A percentile compares a stretch with the other conserved stretches of the same genome.
These are phyloP conservation scores for Limnephilus marmoratus DNA, from an alignment of 2,888 invertebrate species.

Conservation along the genomic window DNA sequence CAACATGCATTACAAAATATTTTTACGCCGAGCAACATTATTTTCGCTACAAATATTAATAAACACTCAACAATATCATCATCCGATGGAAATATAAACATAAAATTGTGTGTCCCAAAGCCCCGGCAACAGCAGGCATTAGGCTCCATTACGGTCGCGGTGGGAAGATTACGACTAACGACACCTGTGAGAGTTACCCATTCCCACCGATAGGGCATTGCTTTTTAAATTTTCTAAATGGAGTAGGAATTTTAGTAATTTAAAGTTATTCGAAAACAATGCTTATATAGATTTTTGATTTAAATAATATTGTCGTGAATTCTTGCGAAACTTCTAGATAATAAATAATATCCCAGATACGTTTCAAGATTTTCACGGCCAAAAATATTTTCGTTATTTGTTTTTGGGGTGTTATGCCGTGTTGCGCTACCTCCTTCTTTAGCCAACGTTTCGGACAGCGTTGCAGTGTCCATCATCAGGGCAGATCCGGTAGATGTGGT, in stretches of 20 bases:
- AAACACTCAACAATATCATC: neutral
- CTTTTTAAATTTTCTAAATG: conserved; percentile 13
- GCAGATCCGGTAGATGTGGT: too few relatives aligned
- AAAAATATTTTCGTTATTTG: too few relatives aligned
- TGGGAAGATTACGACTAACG: conserved; percentile 62
- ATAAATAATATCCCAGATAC: too few relatives aligned
- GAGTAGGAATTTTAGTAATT: neutral
- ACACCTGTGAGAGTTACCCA: conserved; percentile 57
- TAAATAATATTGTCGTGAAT: neutral
- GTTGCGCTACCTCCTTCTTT: too few relatives aligned
- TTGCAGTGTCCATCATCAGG: too few relatives aligned
- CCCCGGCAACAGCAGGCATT: conserved; percentile 54
- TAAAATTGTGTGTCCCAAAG: conserved; percentile 56
- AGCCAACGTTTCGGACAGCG: too few relatives aligned
- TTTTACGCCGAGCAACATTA: neutral
- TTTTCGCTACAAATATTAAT: neutral
- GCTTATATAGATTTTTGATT: neutral
- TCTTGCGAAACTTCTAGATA: neutral
- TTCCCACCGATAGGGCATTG: conserved; percentile 27
- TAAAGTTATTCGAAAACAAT: neutral
- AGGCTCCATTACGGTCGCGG: conserved; percentile 55
- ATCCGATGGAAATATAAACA: conserved; percentile 47
- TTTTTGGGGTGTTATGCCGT: too few relatives aligned
- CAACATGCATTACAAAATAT: neutral
- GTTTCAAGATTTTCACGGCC: too few relatives aligned